Evolutionary conservation across 2,888 invertebrate species (phyloP).

Genomic region (Lissocephala sabroskyi): DNA sequence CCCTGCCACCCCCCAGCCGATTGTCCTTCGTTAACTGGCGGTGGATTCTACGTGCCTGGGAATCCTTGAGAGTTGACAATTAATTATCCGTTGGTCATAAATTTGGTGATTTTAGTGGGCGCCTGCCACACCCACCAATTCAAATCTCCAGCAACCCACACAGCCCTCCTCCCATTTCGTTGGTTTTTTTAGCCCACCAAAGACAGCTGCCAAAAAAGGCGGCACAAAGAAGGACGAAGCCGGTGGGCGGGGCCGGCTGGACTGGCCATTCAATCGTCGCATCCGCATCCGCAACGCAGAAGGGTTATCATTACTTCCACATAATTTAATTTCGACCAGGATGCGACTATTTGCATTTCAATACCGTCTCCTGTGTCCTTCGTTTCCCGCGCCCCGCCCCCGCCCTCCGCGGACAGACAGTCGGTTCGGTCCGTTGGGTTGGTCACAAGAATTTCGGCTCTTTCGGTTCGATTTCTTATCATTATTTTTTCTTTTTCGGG

Average conservation of each 20-base stretch:
- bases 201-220: constrained; percentile 3
- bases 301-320: constrained; percentile 67
- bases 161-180: too few relatives aligned
- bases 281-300: constrained; percentile 23
- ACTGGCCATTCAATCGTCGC: background rate
- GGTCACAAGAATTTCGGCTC: too few relatives aligned
- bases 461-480: background rate
- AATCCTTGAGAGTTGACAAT: too few relatives aligned
- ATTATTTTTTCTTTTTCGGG: constrained; percentile 2
- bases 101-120: too few relatives aligned
- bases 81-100: too few relatives aligned
- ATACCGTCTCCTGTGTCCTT: constrained; percentile 27
- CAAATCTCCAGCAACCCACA: too few relatives aligned
- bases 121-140: too few relatives aligned
- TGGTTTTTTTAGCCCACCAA: too few relatives aligned
- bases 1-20: too few relatives aligned
- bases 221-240: background rate
- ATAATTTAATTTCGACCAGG: constrained; percentile 65
- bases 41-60: too few relatives aligned
- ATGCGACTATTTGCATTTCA: constrained; percentile 62
- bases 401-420: too few relatives aligned
- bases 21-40: too few relatives aligned
- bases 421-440: background rate
- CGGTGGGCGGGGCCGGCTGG: background rate
- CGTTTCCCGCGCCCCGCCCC: background rate